Evolutionary conservation across 1,140 invertebrate species (phyloP).

Genomic region (Pristionchus pacificus): DNA sequence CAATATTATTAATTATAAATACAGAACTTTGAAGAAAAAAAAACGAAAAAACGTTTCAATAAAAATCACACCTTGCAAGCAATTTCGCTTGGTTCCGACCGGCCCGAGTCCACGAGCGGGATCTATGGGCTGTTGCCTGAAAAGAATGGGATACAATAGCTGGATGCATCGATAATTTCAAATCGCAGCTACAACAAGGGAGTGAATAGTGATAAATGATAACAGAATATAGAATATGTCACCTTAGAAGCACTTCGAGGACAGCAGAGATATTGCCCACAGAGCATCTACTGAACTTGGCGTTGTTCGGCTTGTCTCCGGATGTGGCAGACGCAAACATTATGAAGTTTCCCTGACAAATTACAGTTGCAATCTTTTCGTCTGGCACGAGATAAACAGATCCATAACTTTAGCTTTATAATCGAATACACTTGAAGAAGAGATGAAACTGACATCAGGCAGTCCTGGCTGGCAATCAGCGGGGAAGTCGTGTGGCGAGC

Average conservation of each 20-base stretch:
- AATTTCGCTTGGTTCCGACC: slow-evolving; percentile 82
- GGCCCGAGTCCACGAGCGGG: slow-evolving; percentile 64
- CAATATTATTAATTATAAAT: slow-evolving; percentile 26
- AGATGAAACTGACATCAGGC: slow-evolving; percentile 62
- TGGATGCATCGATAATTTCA: not conserved
- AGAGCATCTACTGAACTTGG: slow-evolving; percentile 86
- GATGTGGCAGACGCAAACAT: slow-evolving; percentile 95
- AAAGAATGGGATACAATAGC: not conserved
- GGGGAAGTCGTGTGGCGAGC: slow-evolving; percentile 95
- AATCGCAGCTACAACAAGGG: not conserved
- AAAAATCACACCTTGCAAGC: slow-evolving; percentile 72
- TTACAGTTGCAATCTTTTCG: no score
- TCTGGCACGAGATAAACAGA: no score
- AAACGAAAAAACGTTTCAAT: no score
- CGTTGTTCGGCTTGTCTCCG: slow-evolving; percentile 87
- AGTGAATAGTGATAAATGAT: not conserved
- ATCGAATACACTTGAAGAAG: no score
- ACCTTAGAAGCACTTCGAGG: slow-evolving; percentile 66
- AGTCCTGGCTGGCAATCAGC: slow-evolving; percentile 83
- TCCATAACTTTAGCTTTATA: no score
- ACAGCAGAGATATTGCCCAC: slow-evolving; percentile 91
- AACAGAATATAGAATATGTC: slow-evolving; percentile 8
- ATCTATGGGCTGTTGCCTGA: slow-evolving; percentile 42
- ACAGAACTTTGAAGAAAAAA: slow-evolving; percentile 14
- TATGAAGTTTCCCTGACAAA: slow-evolving; percentile 85